Conservation (phyloP, 30 jellyfish, hydroid and myxozoan genomes). For the Turritopsis rubra region DNA sequence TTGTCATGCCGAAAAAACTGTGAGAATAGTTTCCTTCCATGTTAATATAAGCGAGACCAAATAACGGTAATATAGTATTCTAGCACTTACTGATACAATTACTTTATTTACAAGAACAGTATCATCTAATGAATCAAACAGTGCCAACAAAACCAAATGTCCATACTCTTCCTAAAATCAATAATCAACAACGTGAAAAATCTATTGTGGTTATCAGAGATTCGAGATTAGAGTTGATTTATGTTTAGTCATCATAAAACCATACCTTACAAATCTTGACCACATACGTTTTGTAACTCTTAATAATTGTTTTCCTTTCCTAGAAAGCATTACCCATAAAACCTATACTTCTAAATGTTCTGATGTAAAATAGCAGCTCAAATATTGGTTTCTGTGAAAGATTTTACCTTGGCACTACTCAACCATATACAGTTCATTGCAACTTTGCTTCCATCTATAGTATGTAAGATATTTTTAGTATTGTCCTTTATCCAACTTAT, state of each 20-base stretch:
- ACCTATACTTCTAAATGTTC: not conserved
- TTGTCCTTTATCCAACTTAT: slow-evolving; percentile 55
- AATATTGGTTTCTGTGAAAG: not conserved
- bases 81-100: slow-evolving; percentile 70
- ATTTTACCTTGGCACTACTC: slow-evolving; percentile 63
- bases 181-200: not conserved
- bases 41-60: too few species aligned
- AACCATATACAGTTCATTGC: slow-evolving; percentile 88
- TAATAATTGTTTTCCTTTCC: slow-evolving; percentile 72
- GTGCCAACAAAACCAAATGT: slow-evolving; percentile 62
- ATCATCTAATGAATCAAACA: slow-evolving; percentile 86
- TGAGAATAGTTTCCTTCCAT: not conserved
- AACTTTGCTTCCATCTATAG: slow-evolving; percentile 72
- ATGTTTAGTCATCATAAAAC: not conserved
- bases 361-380: not conserved
- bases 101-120: slow-evolving; percentile 73
- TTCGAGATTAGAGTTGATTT: not conserved
- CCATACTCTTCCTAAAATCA: slow-evolving; percentile 81
- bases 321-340: slow-evolving; percentile 17
- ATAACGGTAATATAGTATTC: too few species aligned
- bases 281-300: slow-evolving; percentile 69
- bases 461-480: slow-evolving; percentile 62
- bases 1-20: not conserved
- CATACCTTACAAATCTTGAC: slow-evolving; percentile 77
- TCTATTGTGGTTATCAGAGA: not conserved